Evolutionary conservation across 2,888 invertebrate genomes (phyloP).

Genomic region (Melanotus villosus): DNA sequence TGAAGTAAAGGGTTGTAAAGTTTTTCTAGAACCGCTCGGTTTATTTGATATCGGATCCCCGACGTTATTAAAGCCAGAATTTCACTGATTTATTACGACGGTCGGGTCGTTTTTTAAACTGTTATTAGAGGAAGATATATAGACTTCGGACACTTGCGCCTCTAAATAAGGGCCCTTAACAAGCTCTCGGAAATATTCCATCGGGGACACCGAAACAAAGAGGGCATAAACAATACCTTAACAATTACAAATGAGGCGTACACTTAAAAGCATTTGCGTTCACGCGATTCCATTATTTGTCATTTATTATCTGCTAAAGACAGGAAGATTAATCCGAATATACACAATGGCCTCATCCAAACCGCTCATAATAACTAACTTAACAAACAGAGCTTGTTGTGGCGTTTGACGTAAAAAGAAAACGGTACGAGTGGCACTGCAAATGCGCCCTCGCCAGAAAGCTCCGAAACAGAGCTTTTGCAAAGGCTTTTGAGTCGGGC

Average conservation of each 20-base stretch:
- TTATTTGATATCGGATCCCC: conserved; percentile 27
- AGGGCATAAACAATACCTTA: conserved; percentile 30
- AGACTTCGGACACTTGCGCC: conserved; percentile 22
- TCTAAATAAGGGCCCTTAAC: conserved; percentile 21
- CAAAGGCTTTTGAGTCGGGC: conserved; percentile 36
- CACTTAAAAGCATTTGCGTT: conserved; percentile 37
- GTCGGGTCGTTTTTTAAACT: conserved; percentile 25
- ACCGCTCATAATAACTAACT: conserved; percentile 38
- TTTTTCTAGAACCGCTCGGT: conserved; percentile 20
- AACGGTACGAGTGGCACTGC: conserved; percentile 20
- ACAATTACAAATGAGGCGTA: conserved; percentile 29
- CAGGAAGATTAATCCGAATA: conserved; percentile 43
- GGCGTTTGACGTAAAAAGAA: conserved; percentile 36
- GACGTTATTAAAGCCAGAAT: conserved; percentile 35
- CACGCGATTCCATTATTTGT: conserved; percentile 48
- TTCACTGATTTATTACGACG: conserved; percentile 30
- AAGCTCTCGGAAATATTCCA: conserved; percentile 11
- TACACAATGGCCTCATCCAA: conserved; percentile 36
- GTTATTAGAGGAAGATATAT: conserved; percentile 37
- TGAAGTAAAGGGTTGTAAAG: conserved; percentile 29
- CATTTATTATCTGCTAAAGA: conserved; percentile 50
- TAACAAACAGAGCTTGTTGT: conserved; percentile 34
- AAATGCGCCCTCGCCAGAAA: conserved; percentile 30
- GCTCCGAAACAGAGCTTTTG: conserved; percentile 34
- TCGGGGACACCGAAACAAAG: conserved; percentile 22